A percentile compares a stretch with the other conserved stretches of the same genome.
phyloP scores from a whole-genome alignment of 2,888 invertebrate genomes.

The Sepioteuthis lessoniana region DNA sequence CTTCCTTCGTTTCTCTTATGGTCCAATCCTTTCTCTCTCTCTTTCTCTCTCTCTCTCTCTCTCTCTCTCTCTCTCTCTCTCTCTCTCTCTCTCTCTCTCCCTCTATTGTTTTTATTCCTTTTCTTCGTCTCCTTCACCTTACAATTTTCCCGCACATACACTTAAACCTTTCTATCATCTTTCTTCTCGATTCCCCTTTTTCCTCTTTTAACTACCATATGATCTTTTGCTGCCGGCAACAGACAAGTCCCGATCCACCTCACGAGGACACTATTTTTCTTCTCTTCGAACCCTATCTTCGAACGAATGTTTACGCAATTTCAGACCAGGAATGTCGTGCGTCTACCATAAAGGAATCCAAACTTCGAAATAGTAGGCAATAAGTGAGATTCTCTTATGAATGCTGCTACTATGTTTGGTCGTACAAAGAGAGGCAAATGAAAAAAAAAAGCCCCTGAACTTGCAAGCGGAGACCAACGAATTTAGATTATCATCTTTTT shows the following conservation, averaged over 20 bases:
- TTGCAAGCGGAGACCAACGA: neutral
- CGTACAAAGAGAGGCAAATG: neutral
- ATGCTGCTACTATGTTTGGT: neutral
- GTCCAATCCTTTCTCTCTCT: neutral
- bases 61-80: too few species aligned
- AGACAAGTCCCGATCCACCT: neutral
- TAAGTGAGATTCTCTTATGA: neutral
- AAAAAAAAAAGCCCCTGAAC: neutral
- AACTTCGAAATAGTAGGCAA: neutral
- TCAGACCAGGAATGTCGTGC: constrained; percentile 4
- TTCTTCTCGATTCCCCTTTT: neutral
- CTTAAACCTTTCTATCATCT: too few species aligned
- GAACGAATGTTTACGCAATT: neutral
- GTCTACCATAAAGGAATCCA: neutral
- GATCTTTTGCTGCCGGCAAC: neutral
- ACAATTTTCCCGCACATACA: too few species aligned
- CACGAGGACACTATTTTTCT: neutral
- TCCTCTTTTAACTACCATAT: neutral
- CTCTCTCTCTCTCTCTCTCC: too few species aligned
- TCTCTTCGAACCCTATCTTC: neutral
- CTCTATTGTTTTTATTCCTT: neutral
- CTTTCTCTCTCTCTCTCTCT: neutral
- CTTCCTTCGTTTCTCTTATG: neutral
- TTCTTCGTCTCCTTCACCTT: too few species aligned
- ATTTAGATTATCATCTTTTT: neutral